phyloP scores from a whole-genome alignment of 2,888 invertebrate genomes.

The Bembecia ichneumoniformis region DNA sequence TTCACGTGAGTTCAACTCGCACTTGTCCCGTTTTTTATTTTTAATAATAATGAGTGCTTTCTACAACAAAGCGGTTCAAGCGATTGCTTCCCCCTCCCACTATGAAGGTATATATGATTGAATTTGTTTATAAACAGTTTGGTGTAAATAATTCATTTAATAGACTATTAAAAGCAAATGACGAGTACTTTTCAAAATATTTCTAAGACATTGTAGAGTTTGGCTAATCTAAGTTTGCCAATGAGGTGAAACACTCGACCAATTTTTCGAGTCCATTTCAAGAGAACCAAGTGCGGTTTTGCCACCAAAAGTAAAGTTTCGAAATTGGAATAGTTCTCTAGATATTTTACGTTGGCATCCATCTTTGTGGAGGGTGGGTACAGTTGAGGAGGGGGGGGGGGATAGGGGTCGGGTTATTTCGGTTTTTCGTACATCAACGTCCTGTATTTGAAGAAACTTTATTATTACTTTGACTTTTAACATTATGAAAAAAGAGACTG shows the following conservation, averaged over 20 bases:
- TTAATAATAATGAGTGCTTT: no score
- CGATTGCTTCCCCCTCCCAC: no score
- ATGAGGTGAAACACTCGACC: slow-evolving; percentile 4
- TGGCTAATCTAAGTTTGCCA: slow-evolving; percentile 1
- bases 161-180: no score
- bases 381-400: slow-evolving; percentile 24
- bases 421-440: slow-evolving; percentile 42
- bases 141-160: no score
- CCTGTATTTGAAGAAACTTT: slow-evolving; percentile 42
- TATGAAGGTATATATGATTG: no score
- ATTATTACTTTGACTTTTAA: slow-evolving; percentile 14
- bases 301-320: slow-evolving; percentile 56
- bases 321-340: slow-evolving; percentile 65
- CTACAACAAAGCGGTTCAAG: no score
- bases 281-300: slow-evolving; percentile 40
- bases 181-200: no score
- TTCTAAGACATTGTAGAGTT: background rate
- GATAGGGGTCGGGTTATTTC: slow-evolving; percentile 24
- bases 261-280: slow-evolving; percentile 45
- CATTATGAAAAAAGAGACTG: no score
- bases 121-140: no score
- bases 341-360: slow-evolving; percentile 51
- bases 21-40: no score
- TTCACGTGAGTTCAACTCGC: no score
- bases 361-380: slow-evolving; percentile 54